phyloP scores from a whole-genome alignment of 1,140 invertebrate species.

The Papilio xuthus region DNA sequence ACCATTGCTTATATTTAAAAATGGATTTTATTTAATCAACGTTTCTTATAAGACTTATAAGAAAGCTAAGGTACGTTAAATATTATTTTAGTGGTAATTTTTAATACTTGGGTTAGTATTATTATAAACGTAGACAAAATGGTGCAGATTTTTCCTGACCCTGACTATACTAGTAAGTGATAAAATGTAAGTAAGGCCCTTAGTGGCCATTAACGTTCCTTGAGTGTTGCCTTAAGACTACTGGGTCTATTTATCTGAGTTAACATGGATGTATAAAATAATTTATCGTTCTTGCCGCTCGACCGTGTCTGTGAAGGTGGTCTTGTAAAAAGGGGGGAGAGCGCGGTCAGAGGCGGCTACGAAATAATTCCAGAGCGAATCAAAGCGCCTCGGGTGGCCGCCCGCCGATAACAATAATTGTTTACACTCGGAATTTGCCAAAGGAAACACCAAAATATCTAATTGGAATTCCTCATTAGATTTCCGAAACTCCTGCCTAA shows the following conservation, averaged over 20 bases:
- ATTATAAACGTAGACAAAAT: no score
- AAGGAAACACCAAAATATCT: conserved; percentile 74
- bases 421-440: conserved; percentile 67
- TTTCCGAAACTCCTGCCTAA: conserved; percentile 62
- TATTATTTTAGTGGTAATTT: neutral
- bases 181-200: no score
- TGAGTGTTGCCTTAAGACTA: neutral
- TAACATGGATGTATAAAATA: neutral
- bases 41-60: neutral
- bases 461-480: conserved; percentile 80
- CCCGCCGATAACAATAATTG: conserved; percentile 76
- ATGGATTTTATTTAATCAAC: neutral
- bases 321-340: conserved; percentile 38
- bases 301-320: neutral
- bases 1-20: neutral
- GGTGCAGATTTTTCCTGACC: no score
- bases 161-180: no score
- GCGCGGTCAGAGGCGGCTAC: conserved; percentile 49
- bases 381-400: conserved; percentile 68
- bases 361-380: conserved; percentile 62
- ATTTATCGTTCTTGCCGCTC: neutral
- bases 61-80: neutral
- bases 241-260: neutral
- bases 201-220: no score
- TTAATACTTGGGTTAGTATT: no score